These are phyloP conservation scores for Pachymerium ferrugineum DNA, from an alignment of 2,888 invertebrate species.

Conservation along the genomic window DNA sequence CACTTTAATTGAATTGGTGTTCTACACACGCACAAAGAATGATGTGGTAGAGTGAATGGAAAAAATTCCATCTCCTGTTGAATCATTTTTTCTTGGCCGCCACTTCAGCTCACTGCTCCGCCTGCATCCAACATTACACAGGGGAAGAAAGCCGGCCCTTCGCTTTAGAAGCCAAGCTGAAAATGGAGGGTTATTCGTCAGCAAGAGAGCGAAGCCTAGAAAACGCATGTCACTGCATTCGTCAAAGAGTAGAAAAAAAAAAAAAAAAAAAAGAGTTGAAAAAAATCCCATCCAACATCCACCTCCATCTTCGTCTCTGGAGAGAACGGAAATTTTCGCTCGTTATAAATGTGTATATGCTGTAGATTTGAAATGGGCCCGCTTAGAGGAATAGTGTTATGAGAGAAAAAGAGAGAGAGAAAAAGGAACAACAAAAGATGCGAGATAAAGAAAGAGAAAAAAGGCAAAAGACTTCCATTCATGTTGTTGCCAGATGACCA, in stretches of 20 bases:
- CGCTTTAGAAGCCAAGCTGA: constrained; percentile 17
- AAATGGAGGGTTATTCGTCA: constrained; percentile 14
- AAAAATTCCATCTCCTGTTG: constrained; percentile 19
- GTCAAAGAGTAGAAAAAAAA: background rate
- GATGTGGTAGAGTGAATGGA: constrained; percentile 17
- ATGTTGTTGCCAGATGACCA: constrained; percentile 14
- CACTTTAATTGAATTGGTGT: constrained; percentile 16
- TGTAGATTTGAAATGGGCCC: background rate
- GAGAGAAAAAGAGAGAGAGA: background rate
- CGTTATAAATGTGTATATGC: constrained; percentile 11
- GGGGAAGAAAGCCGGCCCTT: constrained; percentile 11
- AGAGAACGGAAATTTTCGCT: constrained; percentile 5
- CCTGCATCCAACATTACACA: constrained; percentile 14
- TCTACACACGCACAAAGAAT: constrained; percentile 18
- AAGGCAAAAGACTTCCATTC: constrained; percentile 10
- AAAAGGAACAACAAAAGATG: constrained; percentile 1
- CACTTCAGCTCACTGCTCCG: constrained; percentile 12
- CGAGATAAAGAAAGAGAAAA: background rate
- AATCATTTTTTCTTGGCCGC: constrained; percentile 14
- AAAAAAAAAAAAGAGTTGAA: background rate
- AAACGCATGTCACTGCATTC: constrained; percentile 14
- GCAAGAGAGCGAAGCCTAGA: constrained; percentile 12
- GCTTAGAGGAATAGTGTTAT: background rate
- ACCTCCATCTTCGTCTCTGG: background rate
- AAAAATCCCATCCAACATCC: background rate